Conservation (phyloP, 2,797 vertebrate species). For the Pogoniulus pusillus region DNA sequence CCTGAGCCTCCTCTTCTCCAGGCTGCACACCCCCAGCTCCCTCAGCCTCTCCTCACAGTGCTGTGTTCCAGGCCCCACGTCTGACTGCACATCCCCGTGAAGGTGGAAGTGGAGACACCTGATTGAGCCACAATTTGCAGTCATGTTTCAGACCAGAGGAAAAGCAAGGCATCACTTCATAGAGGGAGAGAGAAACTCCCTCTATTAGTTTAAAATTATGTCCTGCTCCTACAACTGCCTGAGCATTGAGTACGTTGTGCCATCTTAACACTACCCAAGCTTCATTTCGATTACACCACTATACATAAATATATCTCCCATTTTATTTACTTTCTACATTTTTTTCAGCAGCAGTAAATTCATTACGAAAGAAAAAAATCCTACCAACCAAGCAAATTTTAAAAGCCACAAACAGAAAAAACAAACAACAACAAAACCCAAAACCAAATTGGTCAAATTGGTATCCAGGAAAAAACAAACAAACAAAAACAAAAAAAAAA, state of each 20-base stretch:
- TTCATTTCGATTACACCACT: background rate
- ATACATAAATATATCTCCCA: background rate
- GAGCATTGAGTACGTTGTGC: background rate
- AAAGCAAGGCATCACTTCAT: background rate
- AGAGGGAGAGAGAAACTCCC: background rate
- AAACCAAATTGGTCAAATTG: background rate
- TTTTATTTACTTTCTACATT: background rate
- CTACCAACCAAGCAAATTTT: background rate
- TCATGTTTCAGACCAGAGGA: background rate
- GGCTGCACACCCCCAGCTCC: no score
- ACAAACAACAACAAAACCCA: background rate
- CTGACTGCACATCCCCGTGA: rapidly evolving
- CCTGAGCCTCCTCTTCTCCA: no score
- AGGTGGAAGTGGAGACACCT: rapidly evolving
- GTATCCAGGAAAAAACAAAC: background rate
- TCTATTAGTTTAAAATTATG: background rate
- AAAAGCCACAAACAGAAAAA: no score
- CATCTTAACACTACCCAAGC: background rate
- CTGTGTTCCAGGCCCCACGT: no score
- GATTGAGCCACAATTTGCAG: rapidly evolving
- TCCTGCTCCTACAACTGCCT: background rate
- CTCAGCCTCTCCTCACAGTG: no score
- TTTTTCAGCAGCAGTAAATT: background rate
- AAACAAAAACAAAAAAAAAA: no score
- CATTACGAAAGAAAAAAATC: background rate